A percentile compares a stretch with the other conserved stretches of the same genome.
Evolutionary conservation across 2,797 vertebrate species (phyloP).

Genomic region (Neostethus bicornis): DNA sequence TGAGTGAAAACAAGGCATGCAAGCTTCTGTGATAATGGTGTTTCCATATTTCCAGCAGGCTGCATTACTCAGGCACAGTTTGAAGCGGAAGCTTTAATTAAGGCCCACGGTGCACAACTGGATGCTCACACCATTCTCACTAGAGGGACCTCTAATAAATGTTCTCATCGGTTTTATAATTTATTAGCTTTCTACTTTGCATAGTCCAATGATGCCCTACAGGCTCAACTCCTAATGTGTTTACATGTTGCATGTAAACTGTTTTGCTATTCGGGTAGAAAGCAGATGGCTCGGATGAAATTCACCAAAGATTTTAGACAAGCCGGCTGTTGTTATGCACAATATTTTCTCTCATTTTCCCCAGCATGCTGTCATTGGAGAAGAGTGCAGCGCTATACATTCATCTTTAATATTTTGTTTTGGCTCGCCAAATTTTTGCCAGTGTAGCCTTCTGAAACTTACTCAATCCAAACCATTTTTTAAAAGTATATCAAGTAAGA

Average conservation of each 20-base stretch:
- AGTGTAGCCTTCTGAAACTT: not conserved
- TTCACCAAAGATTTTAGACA: not conserved
- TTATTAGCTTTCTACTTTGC: conserved; percentile 16
- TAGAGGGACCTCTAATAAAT: conserved; percentile 20
- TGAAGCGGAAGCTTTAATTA: conserved; percentile 34
- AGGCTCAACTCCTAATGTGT: conserved; percentile 9
- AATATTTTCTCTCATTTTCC: not conserved
- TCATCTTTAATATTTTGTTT: not conserved
- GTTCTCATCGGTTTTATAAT: conserved; percentile 31
- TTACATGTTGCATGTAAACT: not conserved
- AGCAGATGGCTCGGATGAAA: not conserved
- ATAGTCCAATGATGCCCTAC: not conserved
- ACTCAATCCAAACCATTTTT: not conserved
- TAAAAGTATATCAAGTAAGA: not conserved
- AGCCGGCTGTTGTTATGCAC: not conserved
- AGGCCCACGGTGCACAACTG: conserved; percentile 5
- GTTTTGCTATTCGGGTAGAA: not conserved
- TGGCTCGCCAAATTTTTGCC: conserved; percentile 4
- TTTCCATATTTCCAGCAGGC: conserved; percentile 11
- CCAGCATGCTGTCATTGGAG: not conserved
- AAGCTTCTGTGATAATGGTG: not conserved
- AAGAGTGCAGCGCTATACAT: conserved; percentile 10
- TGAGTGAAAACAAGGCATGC: not conserved
- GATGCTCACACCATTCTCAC: conserved; percentile 13
- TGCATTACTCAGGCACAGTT: conserved; percentile 21